Conservation (phyloP, 2,113 vertebrate genomes). For the human (Homo sapiens) region DNA sequence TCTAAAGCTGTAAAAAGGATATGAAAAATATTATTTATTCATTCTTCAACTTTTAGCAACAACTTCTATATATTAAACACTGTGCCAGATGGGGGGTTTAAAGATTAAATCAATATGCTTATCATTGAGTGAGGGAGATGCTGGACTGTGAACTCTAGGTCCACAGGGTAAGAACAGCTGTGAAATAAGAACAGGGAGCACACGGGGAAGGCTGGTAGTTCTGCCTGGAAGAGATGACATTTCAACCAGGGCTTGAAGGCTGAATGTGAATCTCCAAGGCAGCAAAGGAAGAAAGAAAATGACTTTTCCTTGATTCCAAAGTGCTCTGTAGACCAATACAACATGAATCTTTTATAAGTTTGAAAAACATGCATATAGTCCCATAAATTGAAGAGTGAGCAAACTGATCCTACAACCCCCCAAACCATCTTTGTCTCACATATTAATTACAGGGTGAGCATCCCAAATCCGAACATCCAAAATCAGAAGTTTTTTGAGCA, state of each 20-base stretch:
- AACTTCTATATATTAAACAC: conserved; percentile 32
- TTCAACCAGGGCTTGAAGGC: neutral
- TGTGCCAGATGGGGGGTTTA: neutral
- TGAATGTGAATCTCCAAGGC: neutral
- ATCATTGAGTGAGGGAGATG: neutral
- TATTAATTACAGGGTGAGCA: neutral
- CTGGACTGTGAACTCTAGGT: neutral
- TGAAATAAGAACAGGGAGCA: neutral
- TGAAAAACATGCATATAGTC: neutral
- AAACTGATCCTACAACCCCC: neutral
- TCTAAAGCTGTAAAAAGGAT: neutral
- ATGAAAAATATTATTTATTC: neutral
- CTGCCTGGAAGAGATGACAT: neutral
- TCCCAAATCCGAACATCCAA: neutral
- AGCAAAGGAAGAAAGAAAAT: neutral
- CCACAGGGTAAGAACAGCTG: neutral
- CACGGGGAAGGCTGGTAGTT: fast-evolving
- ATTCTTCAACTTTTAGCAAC: neutral
- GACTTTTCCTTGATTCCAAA: neutral
- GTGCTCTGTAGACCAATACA: neutral
- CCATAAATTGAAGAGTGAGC: neutral
- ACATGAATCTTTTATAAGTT: neutral
- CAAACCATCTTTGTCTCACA: neutral
- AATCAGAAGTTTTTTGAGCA: neutral
- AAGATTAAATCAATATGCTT: conserved; percentile 50